Evolutionary conservation across 2,113 vertebrate genomes (phyloP).

Genomic region (Brienomyrus longianalis): DNA sequence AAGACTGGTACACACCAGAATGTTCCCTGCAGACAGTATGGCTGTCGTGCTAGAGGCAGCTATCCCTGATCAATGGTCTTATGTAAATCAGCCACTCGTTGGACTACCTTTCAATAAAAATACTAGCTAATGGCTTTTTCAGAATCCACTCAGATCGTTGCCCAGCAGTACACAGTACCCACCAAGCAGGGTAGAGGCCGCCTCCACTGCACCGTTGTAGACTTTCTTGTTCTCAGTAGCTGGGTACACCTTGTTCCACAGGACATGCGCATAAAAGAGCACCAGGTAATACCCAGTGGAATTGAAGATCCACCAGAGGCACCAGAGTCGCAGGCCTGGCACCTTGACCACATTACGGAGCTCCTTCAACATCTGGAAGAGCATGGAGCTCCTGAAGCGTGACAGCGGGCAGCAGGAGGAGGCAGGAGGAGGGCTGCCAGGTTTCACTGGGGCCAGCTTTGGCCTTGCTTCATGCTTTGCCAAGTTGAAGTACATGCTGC

Average conservation of each 20-base stretch:
- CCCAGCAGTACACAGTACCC: conserved; percentile 17
- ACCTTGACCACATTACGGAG: conserved; percentile 42
- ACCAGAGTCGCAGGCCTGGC: conserved; percentile 83
- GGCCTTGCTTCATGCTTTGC: fast-evolving
- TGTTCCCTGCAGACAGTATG: not conserved
- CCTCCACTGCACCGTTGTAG: conserved; percentile 87
- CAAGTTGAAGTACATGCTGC: conserved; percentile 86
- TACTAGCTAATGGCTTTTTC: not conserved
- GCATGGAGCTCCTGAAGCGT: conserved; percentile 28
- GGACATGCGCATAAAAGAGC: conserved; percentile 81
- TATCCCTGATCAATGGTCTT: not conserved
- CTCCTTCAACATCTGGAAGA: conserved; percentile 72
- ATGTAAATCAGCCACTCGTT: not conserved
- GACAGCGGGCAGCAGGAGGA: not conserved
- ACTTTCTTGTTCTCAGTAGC: conserved; percentile 38
- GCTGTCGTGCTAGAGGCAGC: not conserved
- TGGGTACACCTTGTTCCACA: conserved; percentile 70
- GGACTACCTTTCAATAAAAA: not conserved
- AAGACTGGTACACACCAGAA: not conserved
- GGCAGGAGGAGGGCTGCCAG: not conserved
- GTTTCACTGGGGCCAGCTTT: conserved; percentile 47
- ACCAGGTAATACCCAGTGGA: conserved; percentile 88
- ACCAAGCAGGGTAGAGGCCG: conserved; percentile 84
- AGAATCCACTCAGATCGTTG: not conserved
- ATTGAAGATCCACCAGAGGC: conserved; percentile 92